Base-by-base conservation (phyloP, 2,888 invertebrate species). In the Bimastos eiseni region DNA sequence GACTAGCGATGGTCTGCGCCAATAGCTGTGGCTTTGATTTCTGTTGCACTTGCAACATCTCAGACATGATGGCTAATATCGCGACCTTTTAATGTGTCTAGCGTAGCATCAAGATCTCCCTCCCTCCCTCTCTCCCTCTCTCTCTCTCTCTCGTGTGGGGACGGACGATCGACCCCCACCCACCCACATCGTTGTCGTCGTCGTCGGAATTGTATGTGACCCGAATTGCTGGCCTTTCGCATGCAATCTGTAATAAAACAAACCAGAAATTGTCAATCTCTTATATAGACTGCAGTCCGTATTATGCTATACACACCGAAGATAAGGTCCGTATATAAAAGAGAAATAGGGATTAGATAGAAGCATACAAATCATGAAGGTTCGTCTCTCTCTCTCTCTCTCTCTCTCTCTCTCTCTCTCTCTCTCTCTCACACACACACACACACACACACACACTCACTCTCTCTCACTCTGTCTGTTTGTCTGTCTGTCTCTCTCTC, bases 31-130 rank as follows among this genome's bases (percentile, higher is more conserved):
- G 41, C 49, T n/a, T n/a, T 6, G 70, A n/a, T 70, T 70, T 70
- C 70, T 70, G 70, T 70, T 70, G 70, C 70, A 70, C 70, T 70
- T 70, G 70, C n/a, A 70, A 70, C n/a, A 70, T 70, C 70, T 70
- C 70, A 70, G 70, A 70, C 19, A 70, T 8, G 70, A 70, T 17
- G 70, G 30, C 70, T 70, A 70, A 70, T 70, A n/a, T 70, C 70
- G n/a, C n/a, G 70, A 70, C n/a, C 70, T 70, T 70, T 70, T 70
- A 70, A n/a, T 70, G 70, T 11, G 70, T 30, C 11, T n/a, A 70
- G 13, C 70, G 70, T 8, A n/a, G 70, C n/a, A 70, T 70, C n/a
- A n/a, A n/a, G n/a, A n/a, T n/a, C n/a, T n/a, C n/a, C n/a, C n/a
- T n/a, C n/a, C n/a, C n/a, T n/a, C n/a, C n/a, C n/a, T n/a, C n/a